Base-by-base conservation (phyloP, 2,797 vertebrate species). In the Melanotaenia trifasciata region DNA sequence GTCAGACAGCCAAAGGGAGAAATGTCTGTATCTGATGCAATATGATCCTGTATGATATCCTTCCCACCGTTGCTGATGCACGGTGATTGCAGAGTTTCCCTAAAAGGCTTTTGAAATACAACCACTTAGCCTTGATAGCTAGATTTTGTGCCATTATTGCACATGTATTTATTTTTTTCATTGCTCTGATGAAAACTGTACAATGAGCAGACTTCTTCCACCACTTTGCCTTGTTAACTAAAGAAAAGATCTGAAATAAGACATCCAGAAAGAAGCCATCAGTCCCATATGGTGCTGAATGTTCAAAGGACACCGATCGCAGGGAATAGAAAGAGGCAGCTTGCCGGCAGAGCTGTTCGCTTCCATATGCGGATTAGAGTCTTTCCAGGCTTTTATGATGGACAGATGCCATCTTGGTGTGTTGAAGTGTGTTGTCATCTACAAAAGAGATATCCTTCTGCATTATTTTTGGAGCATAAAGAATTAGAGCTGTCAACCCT, bases 271-370 rank as follows among this genome's bases (percentile, higher is more conserved):
- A 80, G 70, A 58, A 87, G 77, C 72, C 71, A 76, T 78, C 59
- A 56, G 76, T 80, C 84, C 90, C 93, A 93, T 93, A 93, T 93
- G 92, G 90, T 70, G 72, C 57, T 0, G 53, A 78, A 86, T 89
- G 87, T 92, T 93, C 77, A 89, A 90, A 92, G 81, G 76, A 91
- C 67, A 79, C 50, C 73, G 70, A 86, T 87, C 33, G 82, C 74
- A 88, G 63, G 73, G 86, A 86, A 88, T 51, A 78, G 80, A 90
- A 83, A 74, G 62, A 59, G 80, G 72, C 87, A 90, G 82, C 78
- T 79, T 86, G 89, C 73, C 78, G 79, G 78, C 72, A 84, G 81
- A 87, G 82, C 85, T 85, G 82, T 76, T 77, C 72, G 70, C 75
- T 85, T 74, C 78, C 74, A 68, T 79, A 74, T 80, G 57, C 89